Conservation (phyloP, 1,140 invertebrate genomes). For the Nasonia vitripennis region DNA sequence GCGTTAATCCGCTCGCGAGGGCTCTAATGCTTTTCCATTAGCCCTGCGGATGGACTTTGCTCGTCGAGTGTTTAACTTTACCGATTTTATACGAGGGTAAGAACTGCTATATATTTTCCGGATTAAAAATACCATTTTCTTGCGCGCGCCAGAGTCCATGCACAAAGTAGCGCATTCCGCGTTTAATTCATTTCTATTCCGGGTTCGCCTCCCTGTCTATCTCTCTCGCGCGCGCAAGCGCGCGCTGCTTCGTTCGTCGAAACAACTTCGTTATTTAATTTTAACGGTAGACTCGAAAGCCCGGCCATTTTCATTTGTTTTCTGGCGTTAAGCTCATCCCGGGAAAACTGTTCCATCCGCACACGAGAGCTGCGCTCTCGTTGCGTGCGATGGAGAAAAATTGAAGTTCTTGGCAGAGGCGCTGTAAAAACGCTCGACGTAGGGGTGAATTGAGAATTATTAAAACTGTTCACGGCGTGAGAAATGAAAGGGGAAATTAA, state of each 20-base stretch:
- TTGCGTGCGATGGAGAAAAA: background rate
- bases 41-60: background rate
- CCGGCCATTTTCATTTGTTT: background rate
- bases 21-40: background rate
- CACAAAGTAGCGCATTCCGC: background rate
- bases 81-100: too few relatives aligned
- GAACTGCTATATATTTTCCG: background rate
- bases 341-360: background rate
- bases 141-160: background rate
- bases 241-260: background rate
- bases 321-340: background rate
- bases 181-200: conserved; percentile 4
- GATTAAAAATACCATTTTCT: background rate
- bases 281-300: background rate
- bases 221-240: too few relatives aligned
- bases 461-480: background rate
- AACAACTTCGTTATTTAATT: background rate
- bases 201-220: background rate
- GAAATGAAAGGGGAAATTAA: too few relatives aligned
- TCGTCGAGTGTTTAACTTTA: background rate
- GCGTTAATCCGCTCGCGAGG: background rate
- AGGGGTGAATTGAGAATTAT: background rate
- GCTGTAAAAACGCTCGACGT: too few relatives aligned
- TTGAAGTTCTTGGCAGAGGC: too few relatives aligned
- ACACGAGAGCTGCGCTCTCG: too few relatives aligned